Conservation (phyloP, 2,888 invertebrate genomes). For the Apocheima hispidaria region DNA sequence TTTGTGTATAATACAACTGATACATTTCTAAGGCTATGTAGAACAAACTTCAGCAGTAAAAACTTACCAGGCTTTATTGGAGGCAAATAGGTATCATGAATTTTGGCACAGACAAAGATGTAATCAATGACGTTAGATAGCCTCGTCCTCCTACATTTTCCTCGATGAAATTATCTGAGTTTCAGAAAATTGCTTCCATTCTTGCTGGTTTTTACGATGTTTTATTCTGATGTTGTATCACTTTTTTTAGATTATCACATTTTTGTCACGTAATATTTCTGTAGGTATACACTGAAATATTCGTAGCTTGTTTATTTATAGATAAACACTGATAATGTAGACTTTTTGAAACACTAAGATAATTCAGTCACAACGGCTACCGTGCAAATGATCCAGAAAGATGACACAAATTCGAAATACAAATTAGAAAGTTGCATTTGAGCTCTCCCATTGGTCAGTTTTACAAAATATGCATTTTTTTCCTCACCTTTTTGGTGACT, state of each 20-base stretch:
- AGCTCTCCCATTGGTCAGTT: slow-evolving; percentile 70
- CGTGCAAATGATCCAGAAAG: slow-evolving; percentile 69
- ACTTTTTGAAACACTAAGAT: slow-evolving; percentile 8
- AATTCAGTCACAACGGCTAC: slow-evolving; percentile 62
- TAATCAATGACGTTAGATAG: slow-evolving; percentile 40
- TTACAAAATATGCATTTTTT: slow-evolving; percentile 65
- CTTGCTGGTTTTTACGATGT: slow-evolving; percentile 19
- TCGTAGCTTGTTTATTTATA: neutral
- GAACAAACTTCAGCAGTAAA: slow-evolving; percentile 46
- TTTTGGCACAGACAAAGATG: slow-evolving; percentile 41
- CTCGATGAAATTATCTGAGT: slow-evolving; percentile 18
- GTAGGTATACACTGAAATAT: neutral
- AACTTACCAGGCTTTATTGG: slow-evolving; percentile 48
- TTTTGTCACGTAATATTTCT: slow-evolving; percentile 17
- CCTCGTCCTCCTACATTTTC: slow-evolving; percentile 25
- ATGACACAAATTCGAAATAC: slow-evolving; percentile 61
- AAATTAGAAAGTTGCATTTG: slow-evolving; percentile 79
- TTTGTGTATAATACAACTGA: slow-evolving; percentile 40
- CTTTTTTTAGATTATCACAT: slow-evolving; percentile 18
- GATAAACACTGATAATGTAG: slow-evolving; percentile 7
- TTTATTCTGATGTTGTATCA: slow-evolving; percentile 17
- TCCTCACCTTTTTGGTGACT: slow-evolving; percentile 69
- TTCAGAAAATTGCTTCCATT: slow-evolving; percentile 35
- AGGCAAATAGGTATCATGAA: slow-evolving; percentile 47
- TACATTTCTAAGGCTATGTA: slow-evolving; percentile 42